Evolutionary conservation across 2,797 vertebrate genomes (phyloP).

Genomic region (Poecilia wingei): DNA sequence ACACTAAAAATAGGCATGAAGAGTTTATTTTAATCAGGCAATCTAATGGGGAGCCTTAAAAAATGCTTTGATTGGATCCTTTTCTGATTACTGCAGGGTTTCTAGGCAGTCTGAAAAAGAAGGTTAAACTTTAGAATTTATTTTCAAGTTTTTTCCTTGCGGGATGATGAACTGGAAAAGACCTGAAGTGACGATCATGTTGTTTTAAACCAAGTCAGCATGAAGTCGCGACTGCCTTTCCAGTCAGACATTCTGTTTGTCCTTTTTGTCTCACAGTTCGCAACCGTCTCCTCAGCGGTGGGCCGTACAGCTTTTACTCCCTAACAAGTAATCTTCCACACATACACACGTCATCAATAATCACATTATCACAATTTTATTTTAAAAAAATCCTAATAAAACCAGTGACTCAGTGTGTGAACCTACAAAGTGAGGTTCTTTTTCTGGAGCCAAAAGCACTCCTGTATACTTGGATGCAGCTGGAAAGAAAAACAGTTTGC

Average conservation of each 20-base stretch:
- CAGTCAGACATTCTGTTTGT: not conserved
- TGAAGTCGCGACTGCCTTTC: not conserved
- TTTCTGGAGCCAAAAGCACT: not conserved
- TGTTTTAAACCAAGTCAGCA: not conserved
- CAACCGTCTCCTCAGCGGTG: not conserved
- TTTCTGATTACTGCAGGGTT: not conserved
- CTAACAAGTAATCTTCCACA: not conserved
- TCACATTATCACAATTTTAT: not conserved
- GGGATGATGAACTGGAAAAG: not conserved
- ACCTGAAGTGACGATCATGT: not conserved
- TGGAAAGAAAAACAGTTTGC: not conserved
- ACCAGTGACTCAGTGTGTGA: not conserved
- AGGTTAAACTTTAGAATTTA: not conserved
- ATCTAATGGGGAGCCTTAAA: not conserved
- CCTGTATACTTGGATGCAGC: not conserved
- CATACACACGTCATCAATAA: not conserved
- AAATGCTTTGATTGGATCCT: not conserved
- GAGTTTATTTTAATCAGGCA: not conserved
- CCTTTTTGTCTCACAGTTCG: not conserved
- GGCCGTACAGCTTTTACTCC: not conserved
- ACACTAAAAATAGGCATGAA: not conserved
- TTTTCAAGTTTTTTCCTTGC: not conserved
- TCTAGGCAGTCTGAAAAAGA: not conserved
- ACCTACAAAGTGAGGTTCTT: not conserved
- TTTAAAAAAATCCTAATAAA: not conserved